Evolutionary conservation across 2,888 invertebrate species (phyloP), one percentile per base, ranked within the genome.

Genomic region (Keiferia lycopersicella): DNA sequence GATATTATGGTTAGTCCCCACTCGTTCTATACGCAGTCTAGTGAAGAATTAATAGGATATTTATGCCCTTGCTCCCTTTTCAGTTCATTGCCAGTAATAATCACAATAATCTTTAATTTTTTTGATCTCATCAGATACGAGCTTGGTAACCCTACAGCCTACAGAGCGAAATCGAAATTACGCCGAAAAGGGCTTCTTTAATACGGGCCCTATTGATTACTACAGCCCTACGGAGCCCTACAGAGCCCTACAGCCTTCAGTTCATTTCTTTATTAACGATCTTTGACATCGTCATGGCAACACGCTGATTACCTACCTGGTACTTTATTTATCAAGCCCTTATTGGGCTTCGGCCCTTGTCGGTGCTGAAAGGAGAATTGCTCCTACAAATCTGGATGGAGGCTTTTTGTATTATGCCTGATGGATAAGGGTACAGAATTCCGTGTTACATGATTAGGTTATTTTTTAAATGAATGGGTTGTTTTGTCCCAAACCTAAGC

Each of bases 171-270:
- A 51, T 59, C 50, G 39, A 64, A 39, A 64, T 60, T 63, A 58
- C 20, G 7, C 45, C 30, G 38, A 7, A 20, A 57, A 63, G 30
- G 64, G 51, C 59, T 64, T 64, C 64, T 38, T 26, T 51, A 60
- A 41, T 41, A 64, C 62, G n/a, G 20, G 26, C 30, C 64, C 53
- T 58, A 64, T 64, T 64, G 64, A 60, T 60, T 64, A 64, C 20
- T 12, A 48, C 56, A 56, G 12, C 56, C 56, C n/a, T n/a, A n/a
- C n/a, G n/a, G n/a, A n/a, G n/a, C n/a, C n/a, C n/a, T n/a, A n/a
- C n/a, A n/a, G n/a, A n/a, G n/a, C n/a, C n/a, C 53, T 57, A 14
- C 41, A 41, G n/a, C 45, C 45, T 34, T 20, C 20, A 39, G n/a
- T 30, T 58, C 58, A 34, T 63, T 63, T 58, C 58, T 63, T 63